Evolutionary conservation across 2,888 invertebrate genomes (phyloP).

Genomic region (Ophion slaviceki): DNA sequence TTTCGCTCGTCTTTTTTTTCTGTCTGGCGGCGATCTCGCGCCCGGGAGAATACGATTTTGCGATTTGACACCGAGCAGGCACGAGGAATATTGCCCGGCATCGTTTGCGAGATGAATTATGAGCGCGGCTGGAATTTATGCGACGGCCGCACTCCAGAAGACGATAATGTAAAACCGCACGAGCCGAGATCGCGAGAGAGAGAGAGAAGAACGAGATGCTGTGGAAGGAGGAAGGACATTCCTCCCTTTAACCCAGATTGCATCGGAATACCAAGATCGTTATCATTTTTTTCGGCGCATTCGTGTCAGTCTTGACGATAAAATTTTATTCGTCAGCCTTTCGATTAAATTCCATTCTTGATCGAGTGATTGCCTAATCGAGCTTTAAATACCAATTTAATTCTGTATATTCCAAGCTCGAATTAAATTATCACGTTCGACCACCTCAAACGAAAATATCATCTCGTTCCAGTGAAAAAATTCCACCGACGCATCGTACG

Average conservation of each 20-base stretch:
- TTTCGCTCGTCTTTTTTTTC: slow-evolving; percentile 2
- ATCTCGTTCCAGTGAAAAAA: slow-evolving; percentile 28
- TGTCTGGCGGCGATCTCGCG: slow-evolving; percentile 13
- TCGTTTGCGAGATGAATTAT: slow-evolving; percentile 61
- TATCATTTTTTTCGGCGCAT: neutral
- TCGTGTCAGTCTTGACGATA: neutral
- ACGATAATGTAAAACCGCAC: slow-evolving; percentile 46
- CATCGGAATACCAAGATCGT: neutral
- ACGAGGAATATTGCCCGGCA: slow-evolving; percentile 44
- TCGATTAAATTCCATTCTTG: no score
- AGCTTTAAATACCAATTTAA: neutral
- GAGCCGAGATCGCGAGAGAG: neutral
- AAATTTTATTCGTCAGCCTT: neutral
- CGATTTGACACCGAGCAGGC: slow-evolving; percentile 55
- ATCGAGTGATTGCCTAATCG: neutral
- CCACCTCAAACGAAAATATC: neutral
- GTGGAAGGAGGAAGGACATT: slow-evolving; percentile 3
- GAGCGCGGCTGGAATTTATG: slow-evolving; percentile 63
- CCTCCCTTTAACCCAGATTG: slow-evolving; percentile 8
- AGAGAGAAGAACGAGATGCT: slow-evolving; percentile 28
- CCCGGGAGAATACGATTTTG: slow-evolving; percentile 34
- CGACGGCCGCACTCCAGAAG: slow-evolving; percentile 30
- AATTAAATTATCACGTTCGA: neutral
- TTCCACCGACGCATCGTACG: slow-evolving; percentile 14
- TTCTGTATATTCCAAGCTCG: neutral